Evolutionary conservation across 2,888 invertebrate species (phyloP).

Genomic region (Dolomedes plantarius): DNA sequence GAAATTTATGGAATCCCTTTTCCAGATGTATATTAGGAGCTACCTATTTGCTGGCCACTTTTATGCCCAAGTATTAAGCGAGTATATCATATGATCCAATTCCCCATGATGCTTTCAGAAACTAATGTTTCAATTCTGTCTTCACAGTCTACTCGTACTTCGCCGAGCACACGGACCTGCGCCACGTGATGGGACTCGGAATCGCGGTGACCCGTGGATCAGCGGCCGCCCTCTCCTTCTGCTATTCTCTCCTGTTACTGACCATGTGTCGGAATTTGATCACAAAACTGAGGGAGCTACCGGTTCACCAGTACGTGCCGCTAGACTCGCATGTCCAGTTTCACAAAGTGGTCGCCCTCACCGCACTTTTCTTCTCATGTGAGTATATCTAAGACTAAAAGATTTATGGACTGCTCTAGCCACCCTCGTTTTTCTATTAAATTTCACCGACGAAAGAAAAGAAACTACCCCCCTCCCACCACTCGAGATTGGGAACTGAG

Average conservation of each 20-base stretch:
- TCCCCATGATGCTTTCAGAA: too few species aligned
- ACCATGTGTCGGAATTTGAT: constrained; percentile 95
- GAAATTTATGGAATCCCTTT: too few species aligned
- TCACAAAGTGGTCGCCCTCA: constrained; percentile 97
- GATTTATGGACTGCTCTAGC: too few species aligned
- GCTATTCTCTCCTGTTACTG: constrained; percentile 91
- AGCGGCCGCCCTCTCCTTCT: constrained; percentile 94
- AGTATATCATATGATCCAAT: too few species aligned
- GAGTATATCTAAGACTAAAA: constrained; percentile 52
- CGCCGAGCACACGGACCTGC: constrained; percentile 94
- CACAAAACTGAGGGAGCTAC: constrained; percentile 94
- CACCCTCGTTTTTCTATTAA: too few species aligned
- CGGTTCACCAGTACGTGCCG: constrained; percentile 94
- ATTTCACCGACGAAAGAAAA: too few species aligned
- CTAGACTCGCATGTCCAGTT: constrained; percentile 96
- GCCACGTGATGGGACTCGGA: constrained; percentile 98
- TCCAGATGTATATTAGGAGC: too few species aligned
- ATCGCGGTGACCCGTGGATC: constrained; percentile 96
- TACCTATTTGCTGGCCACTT: too few species aligned
- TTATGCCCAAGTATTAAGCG: too few species aligned
- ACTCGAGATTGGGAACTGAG: too few species aligned
- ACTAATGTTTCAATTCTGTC: too few species aligned
- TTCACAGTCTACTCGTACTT: constrained; percentile 93
- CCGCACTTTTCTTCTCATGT: constrained; percentile 91
- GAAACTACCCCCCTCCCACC: too few species aligned